Percentiles rank a stretch among this genome's conserved stretches.
These are phyloP conservation scores for Melopsittacus undulatus DNA, from an alignment of 2,797 vertebrate genomes.

Conservation along the genomic window DNA sequence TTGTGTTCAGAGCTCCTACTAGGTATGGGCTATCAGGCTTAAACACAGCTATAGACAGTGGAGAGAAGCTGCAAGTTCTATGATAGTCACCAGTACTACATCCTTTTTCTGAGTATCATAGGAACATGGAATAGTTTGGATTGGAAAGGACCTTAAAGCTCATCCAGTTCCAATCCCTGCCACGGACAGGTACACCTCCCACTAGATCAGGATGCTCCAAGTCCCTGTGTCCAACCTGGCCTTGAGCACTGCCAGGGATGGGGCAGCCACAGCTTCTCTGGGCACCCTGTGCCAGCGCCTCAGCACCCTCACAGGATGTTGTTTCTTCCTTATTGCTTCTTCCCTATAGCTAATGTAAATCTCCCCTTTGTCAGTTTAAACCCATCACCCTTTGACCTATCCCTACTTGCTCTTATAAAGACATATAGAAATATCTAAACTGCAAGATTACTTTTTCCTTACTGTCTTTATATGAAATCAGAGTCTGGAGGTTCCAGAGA, in stretches of 20 bases:
- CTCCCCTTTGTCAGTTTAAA: background rate
- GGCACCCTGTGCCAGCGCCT: background rate
- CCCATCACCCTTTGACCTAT: background rate
- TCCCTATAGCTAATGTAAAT: background rate
- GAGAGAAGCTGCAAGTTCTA: background rate
- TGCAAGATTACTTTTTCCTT: background rate
- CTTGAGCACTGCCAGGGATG: background rate
- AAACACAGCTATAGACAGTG: background rate
- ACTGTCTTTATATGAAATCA: accelerated
- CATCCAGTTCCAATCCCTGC: too few relatives aligned
- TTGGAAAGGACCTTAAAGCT: background rate
- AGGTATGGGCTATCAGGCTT: background rate
- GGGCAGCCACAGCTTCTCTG: background rate
- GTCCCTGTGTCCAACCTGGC: too few relatives aligned
- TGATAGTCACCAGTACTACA: background rate
- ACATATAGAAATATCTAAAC: background rate
- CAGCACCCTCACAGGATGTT: background rate
- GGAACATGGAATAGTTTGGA: too few relatives aligned
- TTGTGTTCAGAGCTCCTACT: background rate
- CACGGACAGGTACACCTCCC: background rate
- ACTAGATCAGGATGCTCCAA: background rate
- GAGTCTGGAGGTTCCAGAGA: background rate
- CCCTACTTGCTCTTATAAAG: background rate
- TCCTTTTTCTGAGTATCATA: background rate
- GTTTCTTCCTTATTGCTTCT: background rate